A percentile compares a stretch with the other conserved stretches of the same genome.
These are phyloP conservation scores for Elaphurus davidianus DNA, from an alignment of 2,113 vertebrate species.

Conservation along the genomic window DNA sequence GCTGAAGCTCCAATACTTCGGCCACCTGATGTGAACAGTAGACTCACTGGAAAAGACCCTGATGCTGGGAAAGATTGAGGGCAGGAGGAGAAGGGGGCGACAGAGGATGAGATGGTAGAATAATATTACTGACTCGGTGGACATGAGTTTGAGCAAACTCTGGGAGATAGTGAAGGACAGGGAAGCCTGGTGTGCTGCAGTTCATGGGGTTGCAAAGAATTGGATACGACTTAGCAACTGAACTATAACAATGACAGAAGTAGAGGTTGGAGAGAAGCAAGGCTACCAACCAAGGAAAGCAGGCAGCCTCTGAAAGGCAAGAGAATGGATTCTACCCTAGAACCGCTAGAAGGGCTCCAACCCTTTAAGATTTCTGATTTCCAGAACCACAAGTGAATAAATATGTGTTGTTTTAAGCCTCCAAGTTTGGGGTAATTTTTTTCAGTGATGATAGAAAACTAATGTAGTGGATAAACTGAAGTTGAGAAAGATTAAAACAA, in stretches of 20 bases:
- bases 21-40: neutral
- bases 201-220: neutral
- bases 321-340: neutral
- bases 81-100: neutral
- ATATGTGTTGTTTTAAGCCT: neutral
- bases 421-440: neutral
- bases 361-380: neutral
- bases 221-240: neutral
- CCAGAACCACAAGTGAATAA: accelerated
- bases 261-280: neutral
- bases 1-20: neutral
- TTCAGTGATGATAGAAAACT: neutral
- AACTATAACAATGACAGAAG: accelerated
- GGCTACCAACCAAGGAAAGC: accelerated
- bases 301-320: too few relatives aligned
- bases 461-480: neutral
- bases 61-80: neutral
- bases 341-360: neutral
- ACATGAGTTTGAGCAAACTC: neutral
- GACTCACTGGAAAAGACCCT: neutral
- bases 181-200: neutral
- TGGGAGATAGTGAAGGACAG: neutral
- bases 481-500: neutral
- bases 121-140: neutral
- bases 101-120: neutral